Base-by-base conservation (phyloP, 2,888 invertebrate species). In the Amphipyra tragopoginis region DNA sequence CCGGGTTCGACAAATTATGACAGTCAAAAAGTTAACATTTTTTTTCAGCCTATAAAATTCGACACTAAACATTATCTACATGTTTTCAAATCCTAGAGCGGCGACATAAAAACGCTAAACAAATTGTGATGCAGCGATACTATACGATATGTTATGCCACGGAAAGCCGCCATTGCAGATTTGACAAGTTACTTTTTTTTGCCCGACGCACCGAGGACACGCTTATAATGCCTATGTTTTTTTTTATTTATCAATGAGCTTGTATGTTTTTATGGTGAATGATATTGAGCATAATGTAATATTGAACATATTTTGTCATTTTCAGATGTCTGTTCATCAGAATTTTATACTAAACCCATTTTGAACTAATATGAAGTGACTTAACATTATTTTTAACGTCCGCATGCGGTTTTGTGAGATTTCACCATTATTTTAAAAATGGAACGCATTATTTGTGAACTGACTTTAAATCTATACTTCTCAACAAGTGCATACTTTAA, bases 131-230 rank as follows among this genome's bases (percentile, higher is more conserved):
- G 77, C 34, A 54, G 59, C 50, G 34, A 21, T 53, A 39, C 13
- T 11, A 44, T 50, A 55, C 21, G 51, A 47, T 21, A 53, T 56
- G 52, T 65, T 29, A 44, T 52, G 74, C 54, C 65, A 55, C 53
- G 33, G 75, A 77, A 79, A 77, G 77, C 77, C 80, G 75, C 80
- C 67, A 65, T 77, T 77, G 80, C 33, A 49, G 21, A 51, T 26
- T 60, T 67, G 63, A 76, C 73, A 76, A 79, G 54, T 64, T 51
- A 42, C 48, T 59, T 44, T 53, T 57, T 48, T 53, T 72, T 29
- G 69, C 75, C 58, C 49, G 47, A 67, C 73, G 67, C 77, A 70
- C 66, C 80, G 61, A 65, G 59, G 61, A 62, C 53, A 54, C 73
- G 59, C 68, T 39, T 53, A 49, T 13, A 72, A 53, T 39, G 68